Base-by-base conservation (phyloP, 2,888 invertebrate species). In the Carcina quercana region DNA sequence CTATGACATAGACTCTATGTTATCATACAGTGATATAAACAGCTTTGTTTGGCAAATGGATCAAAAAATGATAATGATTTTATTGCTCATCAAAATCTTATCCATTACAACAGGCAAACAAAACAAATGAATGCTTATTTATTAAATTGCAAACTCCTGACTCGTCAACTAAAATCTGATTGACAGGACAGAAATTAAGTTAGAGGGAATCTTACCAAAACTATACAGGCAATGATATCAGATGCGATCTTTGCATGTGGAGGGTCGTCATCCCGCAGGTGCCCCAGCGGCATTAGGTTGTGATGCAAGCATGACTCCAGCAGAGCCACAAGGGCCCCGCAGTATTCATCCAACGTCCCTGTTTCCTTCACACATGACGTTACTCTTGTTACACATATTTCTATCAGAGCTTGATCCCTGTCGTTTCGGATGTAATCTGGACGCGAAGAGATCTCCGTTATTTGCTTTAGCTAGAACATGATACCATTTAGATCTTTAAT, bases 191-290 rank as follows among this genome's bases (percentile, higher is more conserved):
- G n/a, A n/a, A n/a, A n/a, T n/a, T n/a, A n/a, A n/a, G n/a, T n/a
- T n/a, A n/a, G n/a, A n/a, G n/a, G n/a, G n/a, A n/a, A n/a, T n/a
- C 87, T 84, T 71, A 95, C 96, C 87, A 96, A 83, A 79, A 97
- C 97, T 69, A 97, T 92, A 74, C 95, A 96, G 47, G 96, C 95
- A 60, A 97, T 93, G 42, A 97, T 91, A 80, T 97, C 97, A 26
- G 95, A 94, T 12, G 96, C 96, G 59, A 97, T 97, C 82, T 97
- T 97, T 27, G 96, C 95, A 86, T 97, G 97, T 1, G 97, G 96
- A 20, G 96, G 95, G 78, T 97, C 96, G 59, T 94, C 93, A 71
- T 94, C 93, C 50, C 89, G 83, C 13, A 87, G 74, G 44, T 83
- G 80, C 2, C 79, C 79, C 1, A 85, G 65, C 0, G 94, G 93